Base-by-base conservation (phyloP, 1,140 invertebrate species). In the Achatina immaculata region DNA sequence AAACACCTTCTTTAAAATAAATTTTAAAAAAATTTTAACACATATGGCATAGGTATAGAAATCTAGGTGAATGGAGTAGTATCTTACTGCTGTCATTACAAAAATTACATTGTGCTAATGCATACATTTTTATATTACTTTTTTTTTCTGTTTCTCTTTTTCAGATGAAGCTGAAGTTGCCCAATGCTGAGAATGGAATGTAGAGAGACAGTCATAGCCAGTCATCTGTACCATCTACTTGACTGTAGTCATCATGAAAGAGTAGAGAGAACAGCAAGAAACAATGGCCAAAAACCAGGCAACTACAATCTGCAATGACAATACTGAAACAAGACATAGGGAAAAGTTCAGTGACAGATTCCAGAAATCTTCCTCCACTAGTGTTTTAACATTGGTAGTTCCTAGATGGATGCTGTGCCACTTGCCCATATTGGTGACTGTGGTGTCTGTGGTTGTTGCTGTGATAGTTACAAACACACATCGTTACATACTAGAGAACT, bases 381-480 rank as follows among this genome's bases (percentile, higher is more conserved):
- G n/a, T 2, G 31, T 21, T 16, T 43, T 73, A 19, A 73, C 71
- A 24, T 43, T 73, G 42, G n/a, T 48, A 14, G 24, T 73, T 31
- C 73, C 43, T 6, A 75, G 31, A 28, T 75, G 73, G 73, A 24
- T 75, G 21, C 55, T 48, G 28, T 75, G 73, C 45, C 55, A 75
- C 45, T 31, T 34, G 2, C 51, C 73, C 28, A 28, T 75, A 7
- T 24, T 58, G 1, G 1, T 75, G 1, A 16, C 19, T 55, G 38
- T 55, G 11, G 9, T 51, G 2, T 51, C 73, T 6, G 40, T 75
- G 6, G 21, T 75, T 21, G 21, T 43, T 19, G 16, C 73, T 34
- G 14, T 36, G 34, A 19, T 24, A 2, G 1, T 55, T 55, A 21
- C 31, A 16, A 55, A 19, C 14, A 31, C 2, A 55, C 28, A 28